These are phyloP conservation scores for Origma solitaria DNA, from an alignment of 2,113 vertebrate species.

Conservation along the genomic window DNA sequence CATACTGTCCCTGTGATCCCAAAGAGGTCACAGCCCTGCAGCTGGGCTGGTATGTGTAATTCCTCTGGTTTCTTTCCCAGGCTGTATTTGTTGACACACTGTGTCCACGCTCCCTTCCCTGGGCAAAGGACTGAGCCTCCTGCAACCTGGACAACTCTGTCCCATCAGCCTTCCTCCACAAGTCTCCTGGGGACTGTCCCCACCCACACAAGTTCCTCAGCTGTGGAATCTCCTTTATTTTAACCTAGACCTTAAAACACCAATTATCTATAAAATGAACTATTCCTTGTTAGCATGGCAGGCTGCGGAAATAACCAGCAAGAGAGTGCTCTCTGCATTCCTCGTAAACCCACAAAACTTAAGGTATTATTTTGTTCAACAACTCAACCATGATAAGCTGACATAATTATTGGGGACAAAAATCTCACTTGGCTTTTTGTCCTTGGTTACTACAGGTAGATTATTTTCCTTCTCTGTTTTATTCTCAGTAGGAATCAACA, in stretches of 20 bases:
- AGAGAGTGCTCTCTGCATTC: not conserved
- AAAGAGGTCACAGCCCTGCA: not conserved
- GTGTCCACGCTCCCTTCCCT: not conserved
- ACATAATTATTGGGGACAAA: not conserved
- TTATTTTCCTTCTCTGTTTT: not conserved
- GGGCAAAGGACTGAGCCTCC: accelerated
- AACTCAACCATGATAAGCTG: not conserved
- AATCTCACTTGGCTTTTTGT: not conserved
- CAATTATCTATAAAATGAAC: not conserved
- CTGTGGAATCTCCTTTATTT: not conserved
- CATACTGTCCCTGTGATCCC: not conserved
- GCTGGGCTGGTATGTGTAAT: accelerated
- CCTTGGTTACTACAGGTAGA: not conserved
- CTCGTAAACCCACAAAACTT: not conserved
- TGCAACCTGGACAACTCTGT: not conserved
- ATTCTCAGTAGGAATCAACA: not conserved
- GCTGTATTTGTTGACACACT: not conserved
- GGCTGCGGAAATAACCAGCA: not conserved
- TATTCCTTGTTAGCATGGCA: not conserved
- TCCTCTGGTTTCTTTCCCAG: accelerated
- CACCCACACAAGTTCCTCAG: not conserved
- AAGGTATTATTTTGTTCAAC: not conserved
- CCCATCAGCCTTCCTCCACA: not conserved
- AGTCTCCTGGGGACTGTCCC: accelerated
- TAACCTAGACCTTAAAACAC: not conserved